Evolutionary conservation across 2,797 vertebrate species (phyloP).

Genomic region (Mico argentatus): DNA sequence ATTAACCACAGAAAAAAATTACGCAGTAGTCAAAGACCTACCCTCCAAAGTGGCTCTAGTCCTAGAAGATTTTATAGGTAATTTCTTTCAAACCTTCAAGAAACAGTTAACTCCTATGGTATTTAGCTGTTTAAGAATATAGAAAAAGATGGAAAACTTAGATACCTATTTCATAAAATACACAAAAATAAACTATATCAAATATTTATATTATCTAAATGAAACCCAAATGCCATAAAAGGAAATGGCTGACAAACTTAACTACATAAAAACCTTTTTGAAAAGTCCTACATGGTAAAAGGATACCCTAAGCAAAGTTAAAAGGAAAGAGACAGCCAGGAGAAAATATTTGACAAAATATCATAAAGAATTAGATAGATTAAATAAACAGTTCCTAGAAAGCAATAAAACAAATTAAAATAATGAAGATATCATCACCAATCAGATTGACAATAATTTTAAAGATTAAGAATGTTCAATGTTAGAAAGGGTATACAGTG

Average conservation of each 20-base stretch:
- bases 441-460: constrained; percentile 31
- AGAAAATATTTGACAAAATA: constrained; percentile 43
- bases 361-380: constrained; percentile 10
- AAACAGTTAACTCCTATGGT: constrained; percentile 1
- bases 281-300: neutral
- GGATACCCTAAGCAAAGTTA: constrained; percentile 47
- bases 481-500: neutral
- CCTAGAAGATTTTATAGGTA: neutral
- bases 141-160: constrained; percentile 23
- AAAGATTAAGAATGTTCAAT: neutral
- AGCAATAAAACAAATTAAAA: constrained; percentile 26
- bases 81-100: constrained; percentile 37
- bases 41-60: neutral
- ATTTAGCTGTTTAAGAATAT: constrained; percentile 32
- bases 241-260: constrained; percentile 30
- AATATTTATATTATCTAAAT: constrained; percentile 50
- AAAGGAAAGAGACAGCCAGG: neutral
- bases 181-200: constrained; percentile 51
- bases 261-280: constrained; percentile 20
- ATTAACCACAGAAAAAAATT: neutral
- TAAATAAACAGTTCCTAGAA: constrained; percentile 12
- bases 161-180: constrained; percentile 3
- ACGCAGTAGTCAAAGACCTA: neutral
- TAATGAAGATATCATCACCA: constrained; percentile 4
- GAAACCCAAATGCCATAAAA: constrained; percentile 53